phyloP scores from a whole-genome alignment of 64 coral and sea anemone species.

The Porites australiensis region DNA sequence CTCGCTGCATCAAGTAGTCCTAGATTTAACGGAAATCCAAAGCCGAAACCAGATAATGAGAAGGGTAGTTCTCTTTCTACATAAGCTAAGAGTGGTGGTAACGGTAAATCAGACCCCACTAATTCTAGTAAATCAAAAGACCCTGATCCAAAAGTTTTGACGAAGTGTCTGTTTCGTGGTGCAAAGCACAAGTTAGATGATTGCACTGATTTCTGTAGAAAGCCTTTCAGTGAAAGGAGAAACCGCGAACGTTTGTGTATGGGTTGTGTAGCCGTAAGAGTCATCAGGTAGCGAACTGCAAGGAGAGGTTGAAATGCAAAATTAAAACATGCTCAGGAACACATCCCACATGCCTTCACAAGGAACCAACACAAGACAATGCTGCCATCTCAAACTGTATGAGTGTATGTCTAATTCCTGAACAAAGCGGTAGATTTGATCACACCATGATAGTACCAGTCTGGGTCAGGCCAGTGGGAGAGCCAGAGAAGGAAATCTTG shows the following conservation, averaged over 20 bases:
- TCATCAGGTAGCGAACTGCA: conserved; percentile 7
- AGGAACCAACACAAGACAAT: conserved; percentile 10
- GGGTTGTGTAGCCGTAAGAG: conserved; percentile 32
- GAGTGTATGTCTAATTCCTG: not conserved
- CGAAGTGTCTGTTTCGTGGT: conserved; percentile 35
- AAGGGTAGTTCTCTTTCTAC: conserved; percentile 4
- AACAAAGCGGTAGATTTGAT: conserved; percentile 23
- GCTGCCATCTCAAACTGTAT: conserved; percentile 2
- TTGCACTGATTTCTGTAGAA: conserved; percentile 4
- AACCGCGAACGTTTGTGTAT: conserved; percentile 45
- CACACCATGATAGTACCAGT: conserved; percentile 73
- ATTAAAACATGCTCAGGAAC: conserved; percentile 10
- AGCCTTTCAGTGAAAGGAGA: conserved; percentile 61
- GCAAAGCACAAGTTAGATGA: conserved; percentile 24
- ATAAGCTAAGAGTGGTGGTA: not conserved
- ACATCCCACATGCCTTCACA: conserved; percentile 45
- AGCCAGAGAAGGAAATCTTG: conserved; percentile 31
- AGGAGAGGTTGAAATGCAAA: conserved; percentile 16
- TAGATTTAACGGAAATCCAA: not conserved
- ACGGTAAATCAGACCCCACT: not conserved
- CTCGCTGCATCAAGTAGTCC: conserved; percentile 50
- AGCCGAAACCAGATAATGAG: not conserved
- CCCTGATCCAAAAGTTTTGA: not conserved
- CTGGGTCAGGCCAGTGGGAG: conserved; percentile 39
- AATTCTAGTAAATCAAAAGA: not conserved